phyloP scores from a whole-genome alignment of 2,888 invertebrate genomes.

The Platycheirus rosarum region DNA sequence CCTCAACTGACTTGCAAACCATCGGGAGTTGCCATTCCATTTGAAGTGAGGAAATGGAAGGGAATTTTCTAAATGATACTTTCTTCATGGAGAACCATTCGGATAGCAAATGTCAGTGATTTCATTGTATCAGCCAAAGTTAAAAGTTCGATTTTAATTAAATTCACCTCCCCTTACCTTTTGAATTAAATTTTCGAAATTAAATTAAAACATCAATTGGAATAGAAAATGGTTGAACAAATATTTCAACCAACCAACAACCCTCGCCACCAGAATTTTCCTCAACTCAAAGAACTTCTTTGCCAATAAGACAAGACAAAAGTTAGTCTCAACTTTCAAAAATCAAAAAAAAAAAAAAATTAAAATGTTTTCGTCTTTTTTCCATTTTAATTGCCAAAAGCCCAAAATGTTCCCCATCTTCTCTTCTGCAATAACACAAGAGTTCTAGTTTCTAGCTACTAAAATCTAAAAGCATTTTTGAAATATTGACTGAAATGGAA shows the following conservation, averaged over 20 bases:
- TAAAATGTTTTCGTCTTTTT: background rate
- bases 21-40: no score
- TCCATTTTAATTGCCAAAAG: background rate
- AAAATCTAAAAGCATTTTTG: background rate
- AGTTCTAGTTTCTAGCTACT: background rate
- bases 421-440: background rate
- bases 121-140: background rate
- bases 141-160: conserved; percentile 30
- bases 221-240: background rate
- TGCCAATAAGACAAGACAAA: background rate
- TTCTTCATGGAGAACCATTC: no score
- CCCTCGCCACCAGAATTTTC: no score
- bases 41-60: no score
- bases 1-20: no score
- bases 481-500: background rate
- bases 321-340: background rate
- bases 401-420: background rate
- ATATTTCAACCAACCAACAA: no score
- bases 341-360: conserved; percentile 5
- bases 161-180: conserved; percentile 11
- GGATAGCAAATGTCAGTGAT: background rate
- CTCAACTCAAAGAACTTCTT: background rate
- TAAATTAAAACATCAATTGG: conserved; percentile 16
- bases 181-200: conserved; percentile 19
- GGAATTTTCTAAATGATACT: no score